These are phyloP conservation scores for Xestia ashworthii DNA, from an alignment of 2,888 invertebrate genomes.

Conservation along the genomic window DNA sequence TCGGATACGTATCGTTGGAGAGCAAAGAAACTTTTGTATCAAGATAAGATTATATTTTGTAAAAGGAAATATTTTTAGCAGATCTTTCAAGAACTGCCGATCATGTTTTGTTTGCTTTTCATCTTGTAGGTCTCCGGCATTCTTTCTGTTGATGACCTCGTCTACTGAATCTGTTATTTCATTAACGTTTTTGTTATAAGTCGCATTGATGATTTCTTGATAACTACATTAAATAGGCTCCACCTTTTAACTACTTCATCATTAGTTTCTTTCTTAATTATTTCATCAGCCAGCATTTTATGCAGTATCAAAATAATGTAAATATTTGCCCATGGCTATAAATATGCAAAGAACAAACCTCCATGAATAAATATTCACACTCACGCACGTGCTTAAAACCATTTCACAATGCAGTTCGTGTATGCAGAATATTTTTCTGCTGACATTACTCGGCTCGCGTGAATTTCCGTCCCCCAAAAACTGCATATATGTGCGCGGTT, in stretches of 20 bases:
- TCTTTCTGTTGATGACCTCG: background rate
- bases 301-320: slow-evolving; percentile 1
- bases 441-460: slow-evolving; percentile 11
- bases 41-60: background rate
- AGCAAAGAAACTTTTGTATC: slow-evolving; percentile 18
- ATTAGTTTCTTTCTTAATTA: background rate
- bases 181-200: background rate
- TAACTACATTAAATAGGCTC: background rate
- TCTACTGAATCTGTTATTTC: background rate
- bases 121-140: too few species aligned
- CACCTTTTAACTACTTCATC: background rate
- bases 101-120: background rate
- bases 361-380: slow-evolving; percentile 47
- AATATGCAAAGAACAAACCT: slow-evolving; percentile 41
- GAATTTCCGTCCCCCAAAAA: slow-evolving; percentile 59
- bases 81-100: too few species aligned
- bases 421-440: slow-evolving; percentile 38
- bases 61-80: background rate
- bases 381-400: slow-evolving; percentile 46
- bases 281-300: slow-evolving; percentile 7
- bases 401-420: slow-evolving; percentile 32
- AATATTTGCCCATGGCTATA: slow-evolving; percentile 17
- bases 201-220: background rate
- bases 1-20: slow-evolving; percentile 20
- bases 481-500: slow-evolving; percentile 65